Conservation (phyloP, 2,888 invertebrate genomes). For the Sabatieria punctata region DNA sequence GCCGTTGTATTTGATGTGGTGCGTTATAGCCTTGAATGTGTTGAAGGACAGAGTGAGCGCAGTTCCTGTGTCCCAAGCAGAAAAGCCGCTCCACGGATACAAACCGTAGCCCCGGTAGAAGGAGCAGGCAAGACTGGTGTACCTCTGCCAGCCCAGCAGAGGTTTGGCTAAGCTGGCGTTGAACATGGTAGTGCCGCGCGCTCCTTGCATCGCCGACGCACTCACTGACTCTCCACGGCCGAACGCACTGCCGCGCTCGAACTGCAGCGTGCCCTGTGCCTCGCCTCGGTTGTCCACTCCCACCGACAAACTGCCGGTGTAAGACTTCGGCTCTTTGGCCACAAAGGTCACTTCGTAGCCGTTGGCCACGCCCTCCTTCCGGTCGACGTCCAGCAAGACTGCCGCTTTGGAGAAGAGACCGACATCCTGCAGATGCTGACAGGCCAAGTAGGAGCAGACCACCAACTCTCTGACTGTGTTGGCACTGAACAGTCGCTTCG, state of each 20-base stretch:
- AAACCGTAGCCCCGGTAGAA: constrained; percentile 10
- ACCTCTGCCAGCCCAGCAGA: constrained; percentile 43
- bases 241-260: constrained; percentile 47
- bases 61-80: constrained; percentile 58
- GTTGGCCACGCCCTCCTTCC: constrained; percentile 30
- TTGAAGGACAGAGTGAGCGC: background rate
- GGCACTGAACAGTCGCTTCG: constrained; percentile 63
- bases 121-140: constrained; percentile 20
- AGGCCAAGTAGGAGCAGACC: constrained; percentile 20
- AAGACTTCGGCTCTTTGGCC: constrained; percentile 50
- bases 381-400: constrained; percentile 71
- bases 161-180: constrained; percentile 66
- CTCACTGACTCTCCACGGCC: constrained; percentile 67
- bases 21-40: background rate
- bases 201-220: constrained; percentile 66
- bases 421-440: constrained; percentile 25
- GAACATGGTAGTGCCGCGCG: constrained; percentile 60
- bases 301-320: background rate
- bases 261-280: background rate
- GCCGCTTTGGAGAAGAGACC: constrained; percentile 74
- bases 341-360: constrained; percentile 56
- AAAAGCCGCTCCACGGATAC: constrained; percentile 56
- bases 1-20: constrained; percentile 38
- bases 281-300: constrained; percentile 5
- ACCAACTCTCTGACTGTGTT: constrained; percentile 57